These are phyloP conservation scores for Tiliqua scincoides DNA, from an alignment of 2,113 vertebrate genomes.

Conservation along the genomic window DNA sequence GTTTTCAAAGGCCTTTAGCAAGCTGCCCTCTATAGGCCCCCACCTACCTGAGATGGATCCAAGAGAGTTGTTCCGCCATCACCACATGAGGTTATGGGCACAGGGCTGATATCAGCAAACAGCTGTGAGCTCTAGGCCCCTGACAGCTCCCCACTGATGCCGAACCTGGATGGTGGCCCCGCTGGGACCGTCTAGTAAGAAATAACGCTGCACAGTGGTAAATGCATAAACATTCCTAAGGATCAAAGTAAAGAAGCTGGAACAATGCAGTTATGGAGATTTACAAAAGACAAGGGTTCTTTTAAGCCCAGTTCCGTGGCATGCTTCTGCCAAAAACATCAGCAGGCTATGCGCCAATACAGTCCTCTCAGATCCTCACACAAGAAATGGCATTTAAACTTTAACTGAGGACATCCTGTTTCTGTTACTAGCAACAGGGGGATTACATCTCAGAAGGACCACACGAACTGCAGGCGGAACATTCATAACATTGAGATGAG, in stretches of 20 bases:
- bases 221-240: background rate
- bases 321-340: background rate
- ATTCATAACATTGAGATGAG: fast-evolving
- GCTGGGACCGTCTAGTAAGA: slow-evolving; percentile 29
- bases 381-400: slow-evolving; percentile 25
- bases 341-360: slow-evolving; percentile 8
- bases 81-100: too few species aligned
- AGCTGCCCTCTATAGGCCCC: too few species aligned
- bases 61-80: too few species aligned
- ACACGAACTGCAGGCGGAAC: fast-evolving
- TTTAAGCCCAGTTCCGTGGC: background rate
- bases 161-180: background rate
- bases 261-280: slow-evolving; percentile 19
- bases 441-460: background rate
- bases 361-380: background rate
- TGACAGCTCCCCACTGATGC: too few species aligned
- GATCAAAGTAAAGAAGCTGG: background rate
- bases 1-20: too few species aligned
- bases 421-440: slow-evolving; percentile 18
- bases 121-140: too few species aligned
- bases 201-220: slow-evolving; percentile 22
- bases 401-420: slow-evolving; percentile 29
- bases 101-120: too few species aligned
- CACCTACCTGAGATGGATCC: too few species aligned
- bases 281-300: background rate